Percentiles rank a stretch among this genome's conserved stretches.
These are phyloP conservation scores for Platyscapa corneri DNA, from an alignment of 1,140 invertebrate genomes.

Conservation along the genomic window DNA sequence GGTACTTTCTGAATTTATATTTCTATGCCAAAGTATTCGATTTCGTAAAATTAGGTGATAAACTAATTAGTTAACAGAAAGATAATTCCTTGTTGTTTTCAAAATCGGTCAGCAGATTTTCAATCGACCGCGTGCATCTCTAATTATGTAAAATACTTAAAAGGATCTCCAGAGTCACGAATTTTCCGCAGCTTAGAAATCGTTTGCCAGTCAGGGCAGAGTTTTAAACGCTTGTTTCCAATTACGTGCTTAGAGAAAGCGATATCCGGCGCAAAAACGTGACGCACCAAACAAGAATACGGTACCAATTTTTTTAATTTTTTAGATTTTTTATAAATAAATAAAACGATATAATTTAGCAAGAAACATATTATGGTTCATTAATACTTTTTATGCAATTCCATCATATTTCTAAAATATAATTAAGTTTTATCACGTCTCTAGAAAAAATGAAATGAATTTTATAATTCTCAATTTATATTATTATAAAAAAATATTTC, in stretches of 20 bases:
- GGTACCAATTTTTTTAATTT: background rate
- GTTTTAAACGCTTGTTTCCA: slow-evolving; percentile 26
- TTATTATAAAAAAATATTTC: too few species aligned
- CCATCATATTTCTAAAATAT: too few species aligned
- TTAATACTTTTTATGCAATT: too few species aligned
- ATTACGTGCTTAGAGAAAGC: slow-evolving; percentile 35
- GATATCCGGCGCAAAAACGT: slow-evolving; percentile 40
- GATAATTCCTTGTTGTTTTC: slow-evolving; percentile 23
- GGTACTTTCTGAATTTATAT: background rate
- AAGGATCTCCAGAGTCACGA: slow-evolving; percentile 26
- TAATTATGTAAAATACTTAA: slow-evolving; percentile 46
- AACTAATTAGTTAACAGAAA: slow-evolving; percentile 32
- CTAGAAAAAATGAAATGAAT: too few species aligned
- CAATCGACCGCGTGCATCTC: slow-evolving; percentile 44
- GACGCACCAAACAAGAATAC: slow-evolving; percentile 1
- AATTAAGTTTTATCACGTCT: too few species aligned
- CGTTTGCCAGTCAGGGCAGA: slow-evolving; percentile 8
- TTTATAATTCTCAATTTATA: too few species aligned
- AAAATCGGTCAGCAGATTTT: slow-evolving; percentile 35
- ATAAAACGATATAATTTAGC: background rate
- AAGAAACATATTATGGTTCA: background rate
- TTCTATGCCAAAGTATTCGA: background rate
- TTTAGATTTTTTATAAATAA: slow-evolving; percentile 12
- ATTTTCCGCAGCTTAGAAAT: slow-evolving; percentile 37
- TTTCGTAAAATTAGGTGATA: slow-evolving; percentile 30